Evolutionary conservation across 2,888 invertebrate genomes (phyloP).

Genomic region (Branchipolynoe longqiensis): DNA sequence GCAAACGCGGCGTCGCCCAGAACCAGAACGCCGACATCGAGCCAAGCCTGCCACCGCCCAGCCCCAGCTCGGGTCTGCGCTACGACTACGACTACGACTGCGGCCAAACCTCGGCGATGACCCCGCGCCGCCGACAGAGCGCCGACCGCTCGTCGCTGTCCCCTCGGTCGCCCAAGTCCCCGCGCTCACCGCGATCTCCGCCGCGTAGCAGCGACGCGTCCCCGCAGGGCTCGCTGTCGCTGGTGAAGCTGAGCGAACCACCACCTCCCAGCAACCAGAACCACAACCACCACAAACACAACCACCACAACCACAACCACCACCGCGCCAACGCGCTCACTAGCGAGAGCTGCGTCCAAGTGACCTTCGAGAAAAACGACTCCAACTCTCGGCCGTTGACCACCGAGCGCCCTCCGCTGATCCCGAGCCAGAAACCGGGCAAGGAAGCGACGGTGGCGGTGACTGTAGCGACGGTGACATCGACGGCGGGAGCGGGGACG

Average conservation of each 20-base stretch:
- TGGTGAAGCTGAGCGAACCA: background rate
- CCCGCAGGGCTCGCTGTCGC: background rate
- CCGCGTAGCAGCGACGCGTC: background rate
- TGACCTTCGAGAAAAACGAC: background rate
- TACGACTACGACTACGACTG: no score
- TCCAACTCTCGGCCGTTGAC: no score
- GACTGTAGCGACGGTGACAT: no score
- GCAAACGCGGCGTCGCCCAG: conserved; percentile 17
- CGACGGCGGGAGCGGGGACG: no score
- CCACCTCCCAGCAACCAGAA: background rate
- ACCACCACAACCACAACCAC: no score
- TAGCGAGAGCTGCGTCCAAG: conserved; percentile 19
- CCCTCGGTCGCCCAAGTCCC: conserved; percentile 27
- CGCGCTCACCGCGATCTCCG: conserved; percentile 8
- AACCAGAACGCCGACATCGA: background rate
- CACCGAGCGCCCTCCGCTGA: no score
- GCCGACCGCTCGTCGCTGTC: conserved; percentile 11
- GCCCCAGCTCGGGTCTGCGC: conserved; percentile 23
- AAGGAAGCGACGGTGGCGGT: no score
- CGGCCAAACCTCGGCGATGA: no score
- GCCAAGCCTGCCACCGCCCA: background rate
- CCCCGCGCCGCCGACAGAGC: conserved; percentile 20
- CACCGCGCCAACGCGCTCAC: no score
- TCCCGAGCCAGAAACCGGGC: no score
- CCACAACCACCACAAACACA: no score